These are phyloP conservation scores for Umimayanthus kanabou DNA, from an alignment of 92 coral and sea anemone genomes.

Conservation along the genomic window DNA sequence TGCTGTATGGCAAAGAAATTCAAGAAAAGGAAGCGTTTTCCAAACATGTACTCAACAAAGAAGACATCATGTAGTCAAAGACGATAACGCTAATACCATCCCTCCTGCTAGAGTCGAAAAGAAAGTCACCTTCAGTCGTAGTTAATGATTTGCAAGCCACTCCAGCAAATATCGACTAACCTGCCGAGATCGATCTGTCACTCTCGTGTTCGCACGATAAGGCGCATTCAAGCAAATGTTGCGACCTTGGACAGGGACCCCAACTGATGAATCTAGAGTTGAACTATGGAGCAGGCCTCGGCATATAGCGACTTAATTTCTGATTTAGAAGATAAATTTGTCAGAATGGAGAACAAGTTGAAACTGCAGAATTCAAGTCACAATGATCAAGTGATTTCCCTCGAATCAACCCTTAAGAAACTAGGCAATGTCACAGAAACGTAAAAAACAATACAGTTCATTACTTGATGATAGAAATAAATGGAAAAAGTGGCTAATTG, in stretches of 20 bases:
- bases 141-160: too few species aligned
- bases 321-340: background rate
- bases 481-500: constrained; percentile 5
- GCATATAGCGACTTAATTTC: background rate
- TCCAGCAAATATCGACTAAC: too few species aligned
- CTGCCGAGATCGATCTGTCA: too few species aligned
- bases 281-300: background rate
- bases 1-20: background rate
- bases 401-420: constrained; percentile 6
- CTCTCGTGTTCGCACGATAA: constrained; percentile 6
- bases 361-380: constrained; percentile 13
- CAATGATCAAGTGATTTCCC: background rate
- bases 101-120: too few species aligned
- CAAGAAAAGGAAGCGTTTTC: background rate
- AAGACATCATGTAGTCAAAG: background rate
- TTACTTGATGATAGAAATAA: constrained; percentile 1
- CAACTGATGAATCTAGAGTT: background rate
- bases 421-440: constrained; percentile 3
- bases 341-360: background rate
- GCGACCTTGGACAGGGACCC: constrained; percentile 17
- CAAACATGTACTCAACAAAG: background rate
- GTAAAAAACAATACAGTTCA: background rate
- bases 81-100: too few species aligned
- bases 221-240: constrained; percentile 11
- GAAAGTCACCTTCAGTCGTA: too few species aligned